Conservation (phyloP, 1,140 invertebrate genomes). For the Geopemphigus sp. region DNA sequence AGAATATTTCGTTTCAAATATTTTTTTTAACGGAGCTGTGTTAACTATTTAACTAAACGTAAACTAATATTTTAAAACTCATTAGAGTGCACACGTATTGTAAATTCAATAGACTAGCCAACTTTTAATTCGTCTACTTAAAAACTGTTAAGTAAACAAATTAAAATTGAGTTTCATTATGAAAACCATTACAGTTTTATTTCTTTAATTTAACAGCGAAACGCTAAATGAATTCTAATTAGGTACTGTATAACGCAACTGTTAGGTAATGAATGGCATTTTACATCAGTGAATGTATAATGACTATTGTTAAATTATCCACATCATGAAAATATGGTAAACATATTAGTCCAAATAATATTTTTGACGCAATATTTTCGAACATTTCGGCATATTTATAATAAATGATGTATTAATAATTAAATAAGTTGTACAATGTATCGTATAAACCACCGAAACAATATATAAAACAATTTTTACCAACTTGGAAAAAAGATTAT, state of each 20-base stretch:
- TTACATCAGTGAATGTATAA: neutral
- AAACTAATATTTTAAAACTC: too few relatives aligned
- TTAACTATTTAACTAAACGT: too few relatives aligned
- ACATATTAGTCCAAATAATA: neutral
- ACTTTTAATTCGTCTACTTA: neutral
- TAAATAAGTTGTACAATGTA: neutral
- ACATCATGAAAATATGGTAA: neutral
- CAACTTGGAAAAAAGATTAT: too few relatives aligned
- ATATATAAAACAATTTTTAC: neutral
- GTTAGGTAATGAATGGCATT: neutral
- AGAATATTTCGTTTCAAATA: too few relatives aligned
- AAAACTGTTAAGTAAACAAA: neutral
- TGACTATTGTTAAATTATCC: neutral
- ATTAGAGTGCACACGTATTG: too few relatives aligned
- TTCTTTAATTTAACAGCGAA: conserved; percentile 11
- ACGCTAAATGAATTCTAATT: conserved; percentile 27
- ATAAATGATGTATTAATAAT: neutral
- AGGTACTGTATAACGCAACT: neutral
- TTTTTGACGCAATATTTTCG: neutral
- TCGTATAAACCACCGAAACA: neutral
- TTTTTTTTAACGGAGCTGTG: too few relatives aligned
- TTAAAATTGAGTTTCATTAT: neutral
- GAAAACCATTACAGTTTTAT: conserved; percentile 7
- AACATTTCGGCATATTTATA: neutral
- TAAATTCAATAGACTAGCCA: neutral